Percentiles rank a stretch among this genome's conserved stretches.
Evolutionary conservation across 2,113 vertebrate species (phyloP).

Genomic region (Theristicus caerulescens): DNA sequence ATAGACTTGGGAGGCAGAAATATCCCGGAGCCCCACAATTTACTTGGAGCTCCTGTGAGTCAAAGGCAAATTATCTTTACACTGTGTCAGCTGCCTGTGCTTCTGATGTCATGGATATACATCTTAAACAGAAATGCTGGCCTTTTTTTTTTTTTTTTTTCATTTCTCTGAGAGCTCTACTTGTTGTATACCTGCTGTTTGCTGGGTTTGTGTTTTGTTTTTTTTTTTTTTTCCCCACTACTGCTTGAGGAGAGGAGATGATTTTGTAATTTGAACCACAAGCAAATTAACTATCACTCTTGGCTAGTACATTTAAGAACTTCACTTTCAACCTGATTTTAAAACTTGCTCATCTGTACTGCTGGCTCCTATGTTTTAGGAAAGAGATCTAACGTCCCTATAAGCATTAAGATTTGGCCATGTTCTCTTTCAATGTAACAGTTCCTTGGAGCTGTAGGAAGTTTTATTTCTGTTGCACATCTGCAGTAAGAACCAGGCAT

Average conservation of each 20-base stretch:
- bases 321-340: neutral
- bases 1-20: neutral
- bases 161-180: neutral
- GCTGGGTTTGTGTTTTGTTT: neutral
- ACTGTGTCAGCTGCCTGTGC: neutral
- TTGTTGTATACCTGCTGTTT: neutral
- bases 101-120: neutral
- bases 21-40: neutral
- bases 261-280: neutral
- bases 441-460: neutral
- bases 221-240: neutral
- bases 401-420: neutral
- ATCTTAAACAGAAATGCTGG: neutral
- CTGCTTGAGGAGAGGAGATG: neutral
- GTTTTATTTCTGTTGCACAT: conserved; percentile 37
- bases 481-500: conserved; percentile 1
- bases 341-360: neutral
- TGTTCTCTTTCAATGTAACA: neutral
- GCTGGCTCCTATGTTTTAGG: neutral
- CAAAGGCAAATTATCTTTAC: neutral
- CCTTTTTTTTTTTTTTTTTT: neutral
- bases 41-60: neutral
- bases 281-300: neutral
- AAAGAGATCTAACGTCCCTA: neutral
- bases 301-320: neutral